These are phyloP conservation scores for Eleutherodactylus coqui DNA, from an alignment of 2,797 vertebrate species.

Conservation along the genomic window DNA sequence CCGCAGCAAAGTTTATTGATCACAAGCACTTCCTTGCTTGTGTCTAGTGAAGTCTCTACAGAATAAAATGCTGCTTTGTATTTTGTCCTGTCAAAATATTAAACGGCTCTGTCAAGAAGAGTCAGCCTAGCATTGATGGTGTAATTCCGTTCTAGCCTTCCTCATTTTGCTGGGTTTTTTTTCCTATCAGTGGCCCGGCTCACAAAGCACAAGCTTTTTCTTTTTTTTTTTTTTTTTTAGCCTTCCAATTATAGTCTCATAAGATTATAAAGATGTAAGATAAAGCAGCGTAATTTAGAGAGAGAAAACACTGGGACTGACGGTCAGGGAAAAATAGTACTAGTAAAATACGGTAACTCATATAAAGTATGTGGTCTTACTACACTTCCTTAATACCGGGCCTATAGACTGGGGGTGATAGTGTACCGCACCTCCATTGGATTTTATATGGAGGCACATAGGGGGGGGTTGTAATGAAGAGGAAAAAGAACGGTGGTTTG, in stretches of 20 bases:
- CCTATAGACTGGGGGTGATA: too few species aligned
- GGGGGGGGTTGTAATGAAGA: too few species aligned
- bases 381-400: too few species aligned
- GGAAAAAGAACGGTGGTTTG: too few species aligned
- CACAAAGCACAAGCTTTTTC: constrained; percentile 78
- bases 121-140: constrained; percentile 83
- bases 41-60: constrained; percentile 91
- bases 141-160: constrained; percentile 83
- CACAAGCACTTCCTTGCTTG: constrained; percentile 93
- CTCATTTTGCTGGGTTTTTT: constrained; percentile 70
- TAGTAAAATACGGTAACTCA: background rate
- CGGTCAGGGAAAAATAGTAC: constrained; percentile 66
- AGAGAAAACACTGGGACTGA: constrained; percentile 74
- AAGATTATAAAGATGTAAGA: constrained; percentile 85
- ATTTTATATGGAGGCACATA: too few species aligned
- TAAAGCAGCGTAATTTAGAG: constrained; percentile 84
- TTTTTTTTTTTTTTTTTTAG: constrained; percentile 77
- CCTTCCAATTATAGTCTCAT: constrained; percentile 85
- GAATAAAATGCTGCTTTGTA: constrained; percentile 98
- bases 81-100: constrained; percentile 97
- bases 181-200: constrained; percentile 81
- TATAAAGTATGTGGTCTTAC: too few species aligned
- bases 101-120: constrained; percentile 91
- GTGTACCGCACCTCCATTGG: too few species aligned
- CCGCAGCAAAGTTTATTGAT: constrained; percentile 94